phyloP scores from a whole-genome alignment of 2,113 vertebrate genomes.

The Cyprinus carpio region DNA sequence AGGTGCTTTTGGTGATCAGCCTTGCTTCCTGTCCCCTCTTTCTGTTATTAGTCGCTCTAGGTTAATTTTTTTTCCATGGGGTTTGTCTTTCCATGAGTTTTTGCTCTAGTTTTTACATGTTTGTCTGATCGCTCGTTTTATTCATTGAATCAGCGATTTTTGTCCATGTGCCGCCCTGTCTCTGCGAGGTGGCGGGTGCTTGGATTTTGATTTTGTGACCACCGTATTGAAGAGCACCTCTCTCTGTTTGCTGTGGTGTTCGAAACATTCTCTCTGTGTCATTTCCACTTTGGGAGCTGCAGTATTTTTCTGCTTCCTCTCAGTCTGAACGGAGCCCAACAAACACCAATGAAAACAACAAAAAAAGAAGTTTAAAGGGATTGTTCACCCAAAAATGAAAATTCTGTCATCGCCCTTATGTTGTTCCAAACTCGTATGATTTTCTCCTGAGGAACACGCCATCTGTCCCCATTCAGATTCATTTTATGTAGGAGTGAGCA shows the following conservation, averaged over 20 bases:
- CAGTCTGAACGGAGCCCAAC: conserved; percentile 15
- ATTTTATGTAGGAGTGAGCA: not conserved
- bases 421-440: not conserved
- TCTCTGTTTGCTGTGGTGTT: conserved; percentile 71
- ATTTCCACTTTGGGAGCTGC: conserved; percentile 69
- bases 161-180: conserved; percentile 62
- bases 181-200: conserved; percentile 62
- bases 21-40: conserved; percentile 70
- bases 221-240: conserved; percentile 60
- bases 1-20: conserved; percentile 82
- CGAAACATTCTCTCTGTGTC: conserved; percentile 58
- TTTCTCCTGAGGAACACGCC: not conserved
- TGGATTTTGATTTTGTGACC: conserved; percentile 62
- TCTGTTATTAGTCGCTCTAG: conserved; percentile 42
- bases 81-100: conserved; percentile 61
- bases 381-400: not conserved
- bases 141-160: conserved; percentile 68
- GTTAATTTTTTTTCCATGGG: conserved; percentile 34
- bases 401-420: not conserved
- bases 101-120: conserved; percentile 62
- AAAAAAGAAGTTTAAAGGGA: not conserved
- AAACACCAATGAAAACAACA: conserved; percentile 17
- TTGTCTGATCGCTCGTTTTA: conserved; percentile 64
- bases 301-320: conserved; percentile 63
- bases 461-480: not conserved